Percentiles rank a stretch among this genome's conserved stretches.
These are phyloP conservation scores for Sesia apiformis DNA, from an alignment of 2,888 invertebrate genomes.

Conservation along the genomic window DNA sequence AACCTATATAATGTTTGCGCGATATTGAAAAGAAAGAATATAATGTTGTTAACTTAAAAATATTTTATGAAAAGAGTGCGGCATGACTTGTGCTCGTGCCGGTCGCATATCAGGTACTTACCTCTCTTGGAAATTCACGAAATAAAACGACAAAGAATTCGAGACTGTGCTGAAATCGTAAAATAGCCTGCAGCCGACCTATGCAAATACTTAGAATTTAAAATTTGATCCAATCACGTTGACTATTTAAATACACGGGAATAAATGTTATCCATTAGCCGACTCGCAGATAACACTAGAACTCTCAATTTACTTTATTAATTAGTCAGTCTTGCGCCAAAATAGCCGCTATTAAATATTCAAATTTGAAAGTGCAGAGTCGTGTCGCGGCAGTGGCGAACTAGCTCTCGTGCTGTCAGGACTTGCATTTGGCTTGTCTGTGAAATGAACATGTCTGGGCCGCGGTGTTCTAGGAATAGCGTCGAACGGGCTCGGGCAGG, in stretches of 20 bases:
- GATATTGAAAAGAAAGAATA: slow-evolving; percentile 42
- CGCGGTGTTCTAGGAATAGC: slow-evolving; percentile 57
- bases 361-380: slow-evolving; percentile 62
- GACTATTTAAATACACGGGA: slow-evolving; percentile 15
- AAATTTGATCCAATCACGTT: slow-evolving; percentile 30
- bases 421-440: slow-evolving; percentile 61
- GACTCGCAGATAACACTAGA: slow-evolving; percentile 25
- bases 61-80: slow-evolving; percentile 48
- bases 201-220: slow-evolving; percentile 42
- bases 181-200: slow-evolving; percentile 6
- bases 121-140: slow-evolving; percentile 46
- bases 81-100: slow-evolving; percentile 26
- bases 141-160: slow-evolving; percentile 56
- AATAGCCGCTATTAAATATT: slow-evolving; percentile 65
- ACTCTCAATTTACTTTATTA: slow-evolving; percentile 52
- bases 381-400: slow-evolving; percentile 50
- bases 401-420: slow-evolving; percentile 42
- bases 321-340: slow-evolving; percentile 45
- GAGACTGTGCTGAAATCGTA: slow-evolving; percentile 44
- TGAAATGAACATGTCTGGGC: slow-evolving; percentile 60
- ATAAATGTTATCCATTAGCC: slow-evolving; percentile 31
- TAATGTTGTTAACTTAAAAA: slow-evolving; percentile 46
- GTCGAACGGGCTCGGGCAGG: slow-evolving; percentile 63
- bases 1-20: slow-evolving; percentile 13
- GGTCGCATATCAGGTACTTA: slow-evolving; percentile 45